phyloP scores from a whole-genome alignment of 2,113 vertebrate species.

The Calyptomena viridis region DNA sequence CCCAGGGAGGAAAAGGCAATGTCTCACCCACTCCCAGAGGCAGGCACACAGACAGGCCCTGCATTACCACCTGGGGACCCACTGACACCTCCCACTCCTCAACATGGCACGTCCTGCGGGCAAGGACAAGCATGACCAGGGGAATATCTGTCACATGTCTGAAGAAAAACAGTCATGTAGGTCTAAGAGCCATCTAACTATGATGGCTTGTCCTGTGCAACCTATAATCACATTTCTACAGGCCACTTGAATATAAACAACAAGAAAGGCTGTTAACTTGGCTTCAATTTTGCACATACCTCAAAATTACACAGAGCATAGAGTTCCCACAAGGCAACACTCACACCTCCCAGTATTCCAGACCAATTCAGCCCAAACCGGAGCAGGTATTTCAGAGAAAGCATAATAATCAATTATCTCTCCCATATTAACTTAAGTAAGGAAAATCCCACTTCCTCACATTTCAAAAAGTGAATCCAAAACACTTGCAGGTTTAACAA shows the following conservation, averaged over 20 bases:
- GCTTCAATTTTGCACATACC: background rate
- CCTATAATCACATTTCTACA: background rate
- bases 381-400: background rate
- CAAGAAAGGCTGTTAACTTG: background rate
- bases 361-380: background rate
- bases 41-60: background rate
- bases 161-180: background rate
- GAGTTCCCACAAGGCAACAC: background rate
- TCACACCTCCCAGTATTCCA: background rate
- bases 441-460: background rate
- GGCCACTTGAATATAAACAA: background rate
- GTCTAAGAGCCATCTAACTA: background rate
- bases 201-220: background rate
- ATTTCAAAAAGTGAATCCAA: background rate
- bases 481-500: background rate
- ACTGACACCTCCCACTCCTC: background rate
- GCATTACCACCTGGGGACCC: fast-evolving
- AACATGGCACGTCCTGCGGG: background rate
- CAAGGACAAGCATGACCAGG: background rate
- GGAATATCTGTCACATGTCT: background rate
- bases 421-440: background rate
- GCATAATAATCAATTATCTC: background rate
- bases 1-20: background rate
- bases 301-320: background rate
- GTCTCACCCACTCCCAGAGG: background rate